Evolutionary conservation across 2,113 vertebrate genomes (phyloP).

Genomic region (Perca fluviatilis): DNA sequence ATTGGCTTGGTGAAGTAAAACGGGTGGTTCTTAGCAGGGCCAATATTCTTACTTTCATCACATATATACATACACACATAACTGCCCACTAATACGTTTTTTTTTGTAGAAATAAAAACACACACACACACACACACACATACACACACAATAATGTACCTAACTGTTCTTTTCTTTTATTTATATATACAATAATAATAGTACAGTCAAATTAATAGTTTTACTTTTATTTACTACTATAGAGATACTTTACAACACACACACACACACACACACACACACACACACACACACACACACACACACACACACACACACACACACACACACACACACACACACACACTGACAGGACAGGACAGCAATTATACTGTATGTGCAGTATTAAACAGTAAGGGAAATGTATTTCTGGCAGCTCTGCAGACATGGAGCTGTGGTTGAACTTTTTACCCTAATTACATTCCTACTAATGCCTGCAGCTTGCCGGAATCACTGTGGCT

Average conservation of each 20-base stretch:
- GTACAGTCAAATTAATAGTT: no score
- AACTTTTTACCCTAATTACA: slow-evolving; percentile 99
- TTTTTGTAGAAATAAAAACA: no score
- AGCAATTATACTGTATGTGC: slow-evolving; percentile 74
- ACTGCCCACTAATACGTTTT: no score
- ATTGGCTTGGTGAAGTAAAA: neutral
- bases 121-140: no score
- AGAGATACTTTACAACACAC: slow-evolving; percentile 82
- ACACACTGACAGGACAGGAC: neutral
- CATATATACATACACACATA: no score
- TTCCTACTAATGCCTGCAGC: slow-evolving; percentile 94
- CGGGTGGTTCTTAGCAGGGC: neutral
- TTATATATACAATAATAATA: no score
- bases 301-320: slow-evolving; percentile 78
- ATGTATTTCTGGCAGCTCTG: slow-evolving; percentile 91
- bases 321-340: slow-evolving; percentile 81
- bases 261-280: slow-evolving; percentile 76
- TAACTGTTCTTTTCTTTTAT: no score
- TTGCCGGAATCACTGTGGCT: slow-evolving; percentile 93
- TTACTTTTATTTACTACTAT: no score
- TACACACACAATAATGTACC: no score
- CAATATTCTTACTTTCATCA: no score
- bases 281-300: slow-evolving; percentile 68
- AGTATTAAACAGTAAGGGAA: slow-evolving; percentile 88
- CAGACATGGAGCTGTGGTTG: slow-evolving; percentile 90